Evolutionary conservation across 1,140 invertebrate species (phyloP), one percentile per base, ranked within the genome.

Genomic region (Chelonus insularis): DNA sequence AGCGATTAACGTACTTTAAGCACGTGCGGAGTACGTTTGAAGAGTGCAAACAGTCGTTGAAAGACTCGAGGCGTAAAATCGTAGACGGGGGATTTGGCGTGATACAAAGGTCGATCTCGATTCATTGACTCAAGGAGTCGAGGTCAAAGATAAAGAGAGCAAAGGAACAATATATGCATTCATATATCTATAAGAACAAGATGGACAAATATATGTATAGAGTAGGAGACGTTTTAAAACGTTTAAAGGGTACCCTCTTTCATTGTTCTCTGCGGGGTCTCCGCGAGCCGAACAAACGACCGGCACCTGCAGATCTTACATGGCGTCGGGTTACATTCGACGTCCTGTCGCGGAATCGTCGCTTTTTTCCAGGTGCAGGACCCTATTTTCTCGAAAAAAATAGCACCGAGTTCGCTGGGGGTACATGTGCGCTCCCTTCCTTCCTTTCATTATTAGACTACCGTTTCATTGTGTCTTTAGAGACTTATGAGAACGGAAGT

Each of bases 401-500:
- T 63, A 62, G 60, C 37, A 51, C 25, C 25, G 50, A 36, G 62
- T 73, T 68, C 62, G 68, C 74, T 72, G 74, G 73, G 72, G 72
- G 59, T 55, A 61, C 36, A 12, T 37, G 9, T 9, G n/a, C 1
- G 1, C 41, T 43, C 8, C 7, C 41, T 43, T 43, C 16, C 16
- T 18, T 43, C 16, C 8, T 8, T 43, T 43, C 8, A 9, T 55
- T 37, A 32, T 23, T 2, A 47, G 36, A 9, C 20, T 14, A 25
- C 21, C 20, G 32, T 56, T 29, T 58, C 43, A 66, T 66, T 69
- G 62, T 63, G 34, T 60, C 41, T 41, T 52, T 65, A 56, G 64
- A 41, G 39, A 43, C 48, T 47, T 52, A 59, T 74, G 73, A 68
- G 73, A 77, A 75, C 75, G 75, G 75, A 77, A 77, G 75, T 76